A percentile compares a stretch with the other conserved stretches of the same genome.
phyloP scores from a whole-genome alignment of 2,113 vertebrate genomes.

The Falcunculus frontatus region DNA sequence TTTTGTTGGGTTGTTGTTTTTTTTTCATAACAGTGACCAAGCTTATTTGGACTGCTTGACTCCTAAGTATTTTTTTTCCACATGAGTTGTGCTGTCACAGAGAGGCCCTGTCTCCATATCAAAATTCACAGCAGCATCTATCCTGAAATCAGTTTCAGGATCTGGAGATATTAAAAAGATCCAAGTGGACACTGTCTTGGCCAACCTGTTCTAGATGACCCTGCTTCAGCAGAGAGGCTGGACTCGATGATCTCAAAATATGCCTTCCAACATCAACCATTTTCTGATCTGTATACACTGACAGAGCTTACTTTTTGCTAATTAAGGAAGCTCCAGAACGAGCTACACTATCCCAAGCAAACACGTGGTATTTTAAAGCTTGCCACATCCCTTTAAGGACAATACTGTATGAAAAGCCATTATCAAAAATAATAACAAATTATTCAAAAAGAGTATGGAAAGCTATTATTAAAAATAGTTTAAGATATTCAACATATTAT shows the following conservation, averaged over 20 bases:
- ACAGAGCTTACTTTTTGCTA: neutral
- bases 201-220: neutral
- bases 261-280: neutral
- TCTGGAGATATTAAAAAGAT: neutral
- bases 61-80: neutral
- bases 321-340: neutral
- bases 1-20: neutral
- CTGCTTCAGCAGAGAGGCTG: neutral
- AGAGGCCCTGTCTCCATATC: neutral
- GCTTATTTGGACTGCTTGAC: neutral
- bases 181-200: neutral
- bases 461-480: neutral
- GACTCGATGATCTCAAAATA: neutral
- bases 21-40: neutral
- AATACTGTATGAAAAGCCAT: neutral
- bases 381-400: neutral
- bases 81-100: neutral
- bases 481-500: neutral
- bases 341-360: neutral
- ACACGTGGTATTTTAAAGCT: neutral
- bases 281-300: neutral
- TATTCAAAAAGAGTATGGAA: neutral
- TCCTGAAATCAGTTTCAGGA: neutral
- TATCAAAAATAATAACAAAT: neutral
- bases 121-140: neutral